phyloP scores from a whole-genome alignment of 2,888 invertebrate species.

The Temnothorax rugatulus region DNA sequence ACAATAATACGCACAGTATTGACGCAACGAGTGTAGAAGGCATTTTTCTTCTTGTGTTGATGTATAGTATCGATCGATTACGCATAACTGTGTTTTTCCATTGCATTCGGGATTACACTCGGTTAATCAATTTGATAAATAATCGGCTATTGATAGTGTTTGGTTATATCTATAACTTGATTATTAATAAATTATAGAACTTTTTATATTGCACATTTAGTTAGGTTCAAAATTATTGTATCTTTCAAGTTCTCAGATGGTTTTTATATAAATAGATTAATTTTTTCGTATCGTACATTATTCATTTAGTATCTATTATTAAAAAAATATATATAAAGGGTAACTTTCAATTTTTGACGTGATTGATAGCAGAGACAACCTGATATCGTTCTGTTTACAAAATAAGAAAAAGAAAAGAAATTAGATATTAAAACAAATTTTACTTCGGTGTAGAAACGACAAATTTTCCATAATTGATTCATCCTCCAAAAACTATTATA shows the following conservation, averaged over 20 bases:
- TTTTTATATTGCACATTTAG: neutral
- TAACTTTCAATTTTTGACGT: neutral
- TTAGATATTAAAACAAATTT: neutral
- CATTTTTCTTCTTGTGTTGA: neutral
- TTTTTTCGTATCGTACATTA: neutral
- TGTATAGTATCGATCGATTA: neutral
- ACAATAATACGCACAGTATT: neutral
- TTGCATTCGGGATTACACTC: neutral
- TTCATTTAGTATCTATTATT: neutral
- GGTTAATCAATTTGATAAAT: conserved; percentile 7
- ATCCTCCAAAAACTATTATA: neutral
- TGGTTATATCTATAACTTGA: neutral
- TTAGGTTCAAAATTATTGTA: neutral
- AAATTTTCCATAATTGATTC: neutral
- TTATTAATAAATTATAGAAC: neutral
- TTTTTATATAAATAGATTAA: neutral
- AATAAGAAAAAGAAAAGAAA: neutral
- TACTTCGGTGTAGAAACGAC: neutral
- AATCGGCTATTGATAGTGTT: neutral
- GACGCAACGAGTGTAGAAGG: neutral
- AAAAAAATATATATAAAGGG: neutral
- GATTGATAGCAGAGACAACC: neutral
- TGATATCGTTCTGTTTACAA: no score
- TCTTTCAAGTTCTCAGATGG: neutral
- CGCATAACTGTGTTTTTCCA: conserved; percentile 1